These are phyloP conservation scores for Pseudopodoces humilis DNA, from an alignment of 2,113 vertebrate genomes.

Conservation along the genomic window DNA sequence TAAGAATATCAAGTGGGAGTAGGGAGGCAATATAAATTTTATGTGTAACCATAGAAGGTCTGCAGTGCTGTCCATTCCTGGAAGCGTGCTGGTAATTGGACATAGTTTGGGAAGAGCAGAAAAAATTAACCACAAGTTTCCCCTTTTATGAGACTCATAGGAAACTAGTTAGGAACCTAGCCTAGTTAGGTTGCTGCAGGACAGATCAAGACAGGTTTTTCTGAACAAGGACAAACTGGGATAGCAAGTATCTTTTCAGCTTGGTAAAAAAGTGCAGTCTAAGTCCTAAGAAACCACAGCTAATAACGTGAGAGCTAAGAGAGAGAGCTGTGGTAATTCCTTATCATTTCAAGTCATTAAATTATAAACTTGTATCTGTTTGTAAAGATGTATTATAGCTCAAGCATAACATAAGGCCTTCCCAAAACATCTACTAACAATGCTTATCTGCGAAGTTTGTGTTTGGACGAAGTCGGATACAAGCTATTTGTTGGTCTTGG, in stretches of 20 bases:
- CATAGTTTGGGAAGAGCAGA: neutral
- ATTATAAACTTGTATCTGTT: neutral
- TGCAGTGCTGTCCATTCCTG: neutral
- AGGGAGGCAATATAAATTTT: neutral
- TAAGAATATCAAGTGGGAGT: constrained; percentile 1
- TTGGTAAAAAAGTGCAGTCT: neutral
- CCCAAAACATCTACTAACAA: neutral
- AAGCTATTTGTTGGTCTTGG: neutral
- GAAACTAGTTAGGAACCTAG: no score
- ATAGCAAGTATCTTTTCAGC: neutral
- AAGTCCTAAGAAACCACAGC: neutral
- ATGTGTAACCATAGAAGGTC: neutral
- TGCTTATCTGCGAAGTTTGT: fast-evolving
- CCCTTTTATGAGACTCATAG: neutral
- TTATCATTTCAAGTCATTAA: neutral
- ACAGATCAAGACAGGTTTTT: neutral
- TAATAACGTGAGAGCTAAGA: neutral
- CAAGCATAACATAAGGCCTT: neutral
- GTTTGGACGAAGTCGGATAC: neutral
- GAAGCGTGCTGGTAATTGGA: neutral
- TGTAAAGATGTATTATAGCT: neutral
- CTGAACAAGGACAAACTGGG: neutral
- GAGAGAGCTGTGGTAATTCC: neutral
- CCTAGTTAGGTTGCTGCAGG: neutral
- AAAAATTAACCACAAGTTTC: neutral